phyloP scores from a whole-genome alignment of 1,140 invertebrate genomes.

The Aphelenchoides besseyi region DNA sequence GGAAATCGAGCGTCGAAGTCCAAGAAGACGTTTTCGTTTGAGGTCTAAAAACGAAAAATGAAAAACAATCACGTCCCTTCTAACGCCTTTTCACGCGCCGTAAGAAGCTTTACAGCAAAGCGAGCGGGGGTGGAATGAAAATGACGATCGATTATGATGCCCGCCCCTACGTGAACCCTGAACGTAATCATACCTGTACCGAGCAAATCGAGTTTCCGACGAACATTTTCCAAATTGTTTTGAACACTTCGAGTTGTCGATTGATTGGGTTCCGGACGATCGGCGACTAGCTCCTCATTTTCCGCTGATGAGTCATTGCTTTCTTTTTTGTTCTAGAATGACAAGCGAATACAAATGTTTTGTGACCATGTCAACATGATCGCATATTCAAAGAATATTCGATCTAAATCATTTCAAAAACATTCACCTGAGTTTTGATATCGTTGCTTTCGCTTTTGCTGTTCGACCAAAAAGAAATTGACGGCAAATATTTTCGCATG shows the following conservation, averaged over 20 bases:
- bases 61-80: neutral
- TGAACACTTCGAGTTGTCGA: neutral
- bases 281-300: neutral
- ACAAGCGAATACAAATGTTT: too few species aligned
- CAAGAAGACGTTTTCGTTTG: neutral
- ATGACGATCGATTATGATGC: neutral
- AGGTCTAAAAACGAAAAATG: slow-evolving; percentile 6
- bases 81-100: neutral
- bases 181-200: neutral
- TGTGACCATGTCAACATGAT: too few species aligned
- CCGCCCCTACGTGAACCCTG: neutral
- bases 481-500: neutral
- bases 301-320: neutral
- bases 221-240: neutral
- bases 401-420: neutral
- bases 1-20: neutral
- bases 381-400: too few species aligned
- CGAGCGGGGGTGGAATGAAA: neutral
- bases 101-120: neutral
- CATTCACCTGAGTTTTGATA: neutral
- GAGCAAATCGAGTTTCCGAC: neutral
- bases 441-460: neutral
- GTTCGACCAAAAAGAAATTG: neutral
- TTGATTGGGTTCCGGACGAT: neutral
- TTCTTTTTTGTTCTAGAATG: too few species aligned